phyloP scores from a whole-genome alignment of 2,888 invertebrate species.

The Calameuta filiformis region DNA sequence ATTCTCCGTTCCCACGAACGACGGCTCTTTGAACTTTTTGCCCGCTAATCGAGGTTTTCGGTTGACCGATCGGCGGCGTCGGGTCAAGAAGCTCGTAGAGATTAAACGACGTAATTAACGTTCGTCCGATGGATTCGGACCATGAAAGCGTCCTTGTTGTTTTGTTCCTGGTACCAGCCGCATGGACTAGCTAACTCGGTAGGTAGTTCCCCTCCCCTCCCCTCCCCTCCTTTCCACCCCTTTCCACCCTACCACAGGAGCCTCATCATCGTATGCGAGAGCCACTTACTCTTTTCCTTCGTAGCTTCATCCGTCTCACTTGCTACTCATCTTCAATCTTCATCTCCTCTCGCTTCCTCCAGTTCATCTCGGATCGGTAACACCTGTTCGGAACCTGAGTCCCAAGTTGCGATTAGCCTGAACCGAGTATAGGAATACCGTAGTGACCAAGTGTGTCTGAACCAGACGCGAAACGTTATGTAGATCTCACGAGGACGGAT shows the following conservation, averaged over 20 bases:
- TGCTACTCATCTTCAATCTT: background rate
- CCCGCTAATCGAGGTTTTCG: slow-evolving; percentile 18
- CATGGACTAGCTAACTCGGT: background rate
- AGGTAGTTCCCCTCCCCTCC: background rate
- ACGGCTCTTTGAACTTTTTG: slow-evolving; percentile 24
- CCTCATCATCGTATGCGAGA: background rate
- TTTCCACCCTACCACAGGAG: too few relatives aligned
- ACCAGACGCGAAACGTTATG: background rate
- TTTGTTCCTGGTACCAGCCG: background rate
- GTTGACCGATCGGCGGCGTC: slow-evolving; percentile 21
- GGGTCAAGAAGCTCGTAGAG: slow-evolving; percentile 18
- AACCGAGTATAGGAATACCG: background rate
- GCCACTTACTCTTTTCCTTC: background rate
- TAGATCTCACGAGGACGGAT: background rate
- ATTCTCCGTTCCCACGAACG: background rate
- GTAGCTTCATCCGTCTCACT: background rate
- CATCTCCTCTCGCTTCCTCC: background rate
- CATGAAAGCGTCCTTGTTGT: slow-evolving; percentile 9
- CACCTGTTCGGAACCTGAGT: background rate
- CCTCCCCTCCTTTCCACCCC: fast-evolving
- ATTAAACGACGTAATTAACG: slow-evolving; percentile 30
- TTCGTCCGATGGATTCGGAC: slow-evolving; percentile 11
- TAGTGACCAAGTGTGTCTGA: too few relatives aligned
- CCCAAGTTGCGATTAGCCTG: background rate
- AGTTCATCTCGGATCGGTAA: background rate